Percentiles rank a stretch among this genome's conserved stretches.
These are phyloP conservation scores for Benthosema pterotum DNA, from an alignment of 2,797 vertebrate species.

Conservation along the genomic window DNA sequence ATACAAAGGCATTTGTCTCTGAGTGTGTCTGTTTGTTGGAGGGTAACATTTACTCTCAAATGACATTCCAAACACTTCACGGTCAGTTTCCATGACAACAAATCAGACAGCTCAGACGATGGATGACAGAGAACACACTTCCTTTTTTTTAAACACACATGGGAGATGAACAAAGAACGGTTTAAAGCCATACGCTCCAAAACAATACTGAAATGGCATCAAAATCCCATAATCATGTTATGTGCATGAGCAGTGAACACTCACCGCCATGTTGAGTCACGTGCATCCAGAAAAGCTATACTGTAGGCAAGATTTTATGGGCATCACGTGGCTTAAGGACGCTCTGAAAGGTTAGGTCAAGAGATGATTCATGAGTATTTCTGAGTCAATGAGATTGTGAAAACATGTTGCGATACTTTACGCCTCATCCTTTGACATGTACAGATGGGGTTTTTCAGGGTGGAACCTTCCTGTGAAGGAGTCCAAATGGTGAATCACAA, in stretches of 20 bases:
- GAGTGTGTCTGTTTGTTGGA: conserved; percentile 50
- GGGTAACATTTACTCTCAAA: conserved; percentile 58
- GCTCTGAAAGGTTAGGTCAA: conserved; percentile 9
- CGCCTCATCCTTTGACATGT: conserved; percentile 35
- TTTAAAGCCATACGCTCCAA: conserved; percentile 22
- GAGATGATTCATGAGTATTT: conserved; percentile 34
- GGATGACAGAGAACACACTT: conserved; percentile 38
- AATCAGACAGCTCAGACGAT: conserved; percentile 56
- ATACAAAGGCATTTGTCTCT: conserved; percentile 42
- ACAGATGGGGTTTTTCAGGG: conserved; percentile 44
- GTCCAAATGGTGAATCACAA: conserved; percentile 36
- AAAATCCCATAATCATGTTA: conserved; percentile 35
- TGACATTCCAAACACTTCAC: conserved; percentile 46
- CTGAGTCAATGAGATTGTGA: conserved; percentile 30
- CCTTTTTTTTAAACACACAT: conserved; percentile 22
- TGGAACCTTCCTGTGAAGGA: conserved; percentile 41
- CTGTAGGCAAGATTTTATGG: not conserved
- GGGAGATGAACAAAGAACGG: conserved; percentile 40
- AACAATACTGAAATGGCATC: conserved; percentile 33
- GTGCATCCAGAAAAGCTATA: too few relatives aligned
- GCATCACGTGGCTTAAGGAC: not conserved
- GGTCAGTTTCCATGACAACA: conserved; percentile 70
- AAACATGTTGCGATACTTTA: conserved; percentile 32
- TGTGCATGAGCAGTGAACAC: not conserved
- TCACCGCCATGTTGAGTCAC: not conserved